Evolutionary conservation across 1,140 invertebrate genomes (phyloP).

Genomic region (Gonioctena quinquepunctata): DNA sequence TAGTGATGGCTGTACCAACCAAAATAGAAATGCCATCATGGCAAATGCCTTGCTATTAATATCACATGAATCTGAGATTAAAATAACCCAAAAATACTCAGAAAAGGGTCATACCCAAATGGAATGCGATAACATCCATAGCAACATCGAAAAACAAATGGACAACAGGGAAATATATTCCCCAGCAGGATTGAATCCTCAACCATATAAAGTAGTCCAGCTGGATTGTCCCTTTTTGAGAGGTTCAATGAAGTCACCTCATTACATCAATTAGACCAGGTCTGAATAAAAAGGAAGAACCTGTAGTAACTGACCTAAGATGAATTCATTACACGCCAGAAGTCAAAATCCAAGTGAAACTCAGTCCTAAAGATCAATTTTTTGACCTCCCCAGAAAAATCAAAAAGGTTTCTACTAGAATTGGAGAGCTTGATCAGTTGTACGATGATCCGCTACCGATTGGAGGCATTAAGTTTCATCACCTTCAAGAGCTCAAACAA

Average conservation of each 20-base stretch:
- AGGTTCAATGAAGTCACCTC: not conserved
- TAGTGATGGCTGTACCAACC: not conserved
- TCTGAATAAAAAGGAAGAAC: not conserved
- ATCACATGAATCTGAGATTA: constrained; percentile 19
- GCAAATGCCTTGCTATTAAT: constrained; percentile 22
- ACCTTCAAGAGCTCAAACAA: constrained; percentile 2
- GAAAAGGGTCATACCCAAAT: constrained; percentile 51
- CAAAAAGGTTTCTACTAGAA: not conserved
- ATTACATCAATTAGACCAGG: constrained; percentile 6
- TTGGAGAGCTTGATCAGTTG: not conserved
- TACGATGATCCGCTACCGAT: not conserved
- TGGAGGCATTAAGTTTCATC: not conserved
- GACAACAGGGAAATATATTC: constrained; percentile 31
- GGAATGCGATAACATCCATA: constrained; percentile 46
- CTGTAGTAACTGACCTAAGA: not conserved
- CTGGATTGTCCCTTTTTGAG: constrained; percentile 12
- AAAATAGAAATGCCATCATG: constrained; percentile 3
- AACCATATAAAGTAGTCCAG: constrained; percentile 23
- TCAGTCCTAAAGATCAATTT: not conserved
- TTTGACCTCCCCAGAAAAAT: not conserved
- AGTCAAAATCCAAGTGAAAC: not conserved
- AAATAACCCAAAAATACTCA: constrained; percentile 33
- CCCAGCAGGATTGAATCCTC: constrained; percentile 22
- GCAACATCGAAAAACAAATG: constrained; percentile 34
- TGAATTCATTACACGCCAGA: not conserved